Evolutionary conservation across 2,888 invertebrate species (phyloP).

Genomic region (Ectobius pallidus): DNA sequence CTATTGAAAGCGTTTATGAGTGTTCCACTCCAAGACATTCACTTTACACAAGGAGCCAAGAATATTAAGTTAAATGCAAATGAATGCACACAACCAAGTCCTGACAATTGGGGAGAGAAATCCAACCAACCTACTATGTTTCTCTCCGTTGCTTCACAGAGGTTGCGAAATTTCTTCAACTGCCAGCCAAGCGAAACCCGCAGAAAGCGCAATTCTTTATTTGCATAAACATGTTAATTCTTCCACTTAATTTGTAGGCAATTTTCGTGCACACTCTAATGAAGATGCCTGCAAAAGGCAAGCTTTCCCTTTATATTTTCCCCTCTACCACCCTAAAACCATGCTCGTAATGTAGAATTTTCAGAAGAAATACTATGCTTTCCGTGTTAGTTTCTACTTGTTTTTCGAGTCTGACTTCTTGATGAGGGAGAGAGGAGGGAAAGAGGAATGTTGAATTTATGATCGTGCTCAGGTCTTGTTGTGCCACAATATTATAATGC

Average conservation of each 20-base stretch:
- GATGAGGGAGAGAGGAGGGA: background rate
- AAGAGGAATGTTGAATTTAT: constrained; percentile 1
- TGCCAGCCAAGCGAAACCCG: background rate
- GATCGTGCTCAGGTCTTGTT: background rate
- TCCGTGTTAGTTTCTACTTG: background rate
- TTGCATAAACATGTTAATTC: constrained; percentile 11
- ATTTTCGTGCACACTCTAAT: background rate
- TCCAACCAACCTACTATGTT: too few relatives aligned
- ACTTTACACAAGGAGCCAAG: too few relatives aligned
- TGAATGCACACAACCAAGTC: too few relatives aligned
- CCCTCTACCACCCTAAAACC: too few relatives aligned
- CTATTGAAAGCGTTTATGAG: too few relatives aligned
- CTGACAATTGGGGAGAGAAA: too few relatives aligned
- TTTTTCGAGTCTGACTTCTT: background rate
- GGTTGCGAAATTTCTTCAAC: too few relatives aligned
- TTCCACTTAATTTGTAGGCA: background rate
- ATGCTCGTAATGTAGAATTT: background rate
- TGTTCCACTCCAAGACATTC: too few relatives aligned
- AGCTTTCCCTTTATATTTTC: too few relatives aligned
- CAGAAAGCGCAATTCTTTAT: background rate
- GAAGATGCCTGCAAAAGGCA: background rate
- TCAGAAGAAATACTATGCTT: background rate
- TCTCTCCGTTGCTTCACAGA: too few relatives aligned
- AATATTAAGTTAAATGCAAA: too few relatives aligned
- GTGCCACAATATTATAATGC: background rate